A percentile compares a stretch with the other conserved stretches of the same genome.
These are phyloP conservation scores for Tiphia femorata DNA, from an alignment of 2,888 invertebrate genomes.

Conservation along the genomic window DNA sequence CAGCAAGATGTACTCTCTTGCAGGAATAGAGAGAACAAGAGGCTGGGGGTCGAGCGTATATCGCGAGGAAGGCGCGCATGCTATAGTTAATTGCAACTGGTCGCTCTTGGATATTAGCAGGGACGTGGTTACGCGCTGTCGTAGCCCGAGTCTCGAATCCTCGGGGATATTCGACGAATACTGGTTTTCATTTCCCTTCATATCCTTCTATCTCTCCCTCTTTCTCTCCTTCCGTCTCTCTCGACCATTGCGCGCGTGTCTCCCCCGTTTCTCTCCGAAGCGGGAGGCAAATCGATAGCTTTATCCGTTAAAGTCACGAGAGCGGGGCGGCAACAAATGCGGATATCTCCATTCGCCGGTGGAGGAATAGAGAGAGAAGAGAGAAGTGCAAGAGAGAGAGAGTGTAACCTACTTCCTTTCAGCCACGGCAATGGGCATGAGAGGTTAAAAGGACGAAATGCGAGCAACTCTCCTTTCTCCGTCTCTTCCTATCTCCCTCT, in stretches of 20 bases:
- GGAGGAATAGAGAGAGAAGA: not conserved
- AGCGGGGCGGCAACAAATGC: conserved; percentile 29
- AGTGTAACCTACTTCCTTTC: conserved; percentile 19
- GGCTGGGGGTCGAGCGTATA: too few relatives aligned
- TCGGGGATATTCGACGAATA: too few relatives aligned
- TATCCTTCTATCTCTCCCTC: not conserved
- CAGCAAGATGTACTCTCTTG: too few relatives aligned
- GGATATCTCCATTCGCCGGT: conserved; percentile 29
- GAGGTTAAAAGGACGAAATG: conserved; percentile 8
- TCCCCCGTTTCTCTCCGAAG: not conserved
- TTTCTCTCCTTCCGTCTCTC: not conserved
- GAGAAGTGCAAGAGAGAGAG: conserved; percentile 8
- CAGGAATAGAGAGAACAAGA: too few relatives aligned
- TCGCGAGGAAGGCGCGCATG: too few relatives aligned
- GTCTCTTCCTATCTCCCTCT: too few relatives aligned
- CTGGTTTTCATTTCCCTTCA: too few relatives aligned
- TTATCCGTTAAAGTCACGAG: conserved; percentile 25
- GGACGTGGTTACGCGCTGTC: too few relatives aligned
- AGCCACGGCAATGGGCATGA: not conserved
- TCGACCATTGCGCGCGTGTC: not conserved
- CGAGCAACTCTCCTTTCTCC: too few relatives aligned
- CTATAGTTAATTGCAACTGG: too few relatives aligned
- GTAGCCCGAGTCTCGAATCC: too few relatives aligned
- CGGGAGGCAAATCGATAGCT: conserved; percentile 34
- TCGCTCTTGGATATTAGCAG: too few relatives aligned